Base-by-base conservation (phyloP, 2,888 invertebrate species). In the Neoascia interrupta region DNA sequence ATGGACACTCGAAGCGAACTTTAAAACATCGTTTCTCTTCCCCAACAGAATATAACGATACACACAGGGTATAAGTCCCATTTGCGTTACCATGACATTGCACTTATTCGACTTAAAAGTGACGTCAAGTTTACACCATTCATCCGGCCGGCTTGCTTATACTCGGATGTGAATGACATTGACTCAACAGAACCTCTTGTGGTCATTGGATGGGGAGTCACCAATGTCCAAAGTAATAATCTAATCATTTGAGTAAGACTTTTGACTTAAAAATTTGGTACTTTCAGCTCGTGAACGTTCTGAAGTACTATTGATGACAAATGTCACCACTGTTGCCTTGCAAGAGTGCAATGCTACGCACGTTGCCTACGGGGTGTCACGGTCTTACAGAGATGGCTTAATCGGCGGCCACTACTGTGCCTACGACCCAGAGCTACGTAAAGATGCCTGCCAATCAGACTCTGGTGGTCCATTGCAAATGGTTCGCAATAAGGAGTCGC, bases 151-250 rank as follows among this genome's bases (percentile, higher is more conserved):
- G 83, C 84, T 0, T 85, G 85, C 43, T 61, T 85, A 8, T 54
- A 82, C 66, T 69, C 81, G 4, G 56, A 82, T n/a, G n/a, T 43
- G 0, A 15, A 26, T 1, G 83, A 84, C 47, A n/a, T 82, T 0
- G 19, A 16, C 8, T 18, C 69, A 6, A 34, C 26, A 5, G 6
- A 37, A 16, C 47, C 15, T 10, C 58, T 85, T 8, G 34, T 76
- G 8, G 83, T 83, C 0, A 82, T 83, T 6, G 84, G 85, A 11
- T 85, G 84, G 84, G 85, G 85, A 3, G 36, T 51, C 5, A 68
- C 64, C 11, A 49, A 79, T 28, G 4, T 63, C 3, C 43, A 45
- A 39, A 68, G 83, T 83, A 74, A 81, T 64, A 6, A 13, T 34
- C 4, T 15, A 1, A 21, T 34, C 0, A 15, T 6, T 23, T 37